Evolutionary conservation across 2,888 invertebrate genomes (phyloP), one percentile per base, ranked within the genome.

Genomic region (Cephus pygmeus): DNA sequence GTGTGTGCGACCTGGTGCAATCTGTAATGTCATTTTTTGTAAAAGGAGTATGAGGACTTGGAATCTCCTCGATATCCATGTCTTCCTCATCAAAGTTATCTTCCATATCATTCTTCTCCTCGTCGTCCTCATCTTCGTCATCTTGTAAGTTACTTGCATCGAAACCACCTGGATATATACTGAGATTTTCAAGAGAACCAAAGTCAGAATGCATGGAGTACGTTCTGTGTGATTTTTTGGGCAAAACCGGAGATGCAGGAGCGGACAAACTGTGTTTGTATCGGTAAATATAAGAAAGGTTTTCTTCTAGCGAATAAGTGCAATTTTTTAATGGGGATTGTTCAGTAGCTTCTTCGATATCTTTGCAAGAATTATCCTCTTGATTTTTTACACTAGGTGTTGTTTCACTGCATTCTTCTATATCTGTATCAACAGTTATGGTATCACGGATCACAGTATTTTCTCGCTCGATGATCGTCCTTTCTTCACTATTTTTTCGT

Each of bases 1-100:
- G 86, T 1, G 90, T 89, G 56, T 87, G 88, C 0, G 89, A 88
- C 69, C 86, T 83, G 68, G 81, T 79, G 34, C 83, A 80, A 15
- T 88, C 87, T 12, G 77, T 34, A 33, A 78, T 81, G 9, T 88
- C 86, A 30, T 85, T 81, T 56, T 86, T 88, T 68, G 80, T 79
- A n/a, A 87, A 89, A 11, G 88, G 85, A 69, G 88, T 88, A 76
- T 88, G 88, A 1, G 88, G 88, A 77, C 87, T 87, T n/a, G 86
- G 85, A 56, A 88, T 86, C 73, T 88, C 88, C 71, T 89, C 90
- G 31, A 90, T 85, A 40, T 91, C 91, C 85, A 91, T 92, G 79
- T 90, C 88, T 36, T 87, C 90, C 23, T 92, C 92, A 75, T 93
- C 92, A 77, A 86, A 86, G 75, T 93, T 88, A 80, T 93, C 92